Conservation (phyloP, 64 coral and sea anemone species). For the Catalaphyllia jardinei region DNA sequence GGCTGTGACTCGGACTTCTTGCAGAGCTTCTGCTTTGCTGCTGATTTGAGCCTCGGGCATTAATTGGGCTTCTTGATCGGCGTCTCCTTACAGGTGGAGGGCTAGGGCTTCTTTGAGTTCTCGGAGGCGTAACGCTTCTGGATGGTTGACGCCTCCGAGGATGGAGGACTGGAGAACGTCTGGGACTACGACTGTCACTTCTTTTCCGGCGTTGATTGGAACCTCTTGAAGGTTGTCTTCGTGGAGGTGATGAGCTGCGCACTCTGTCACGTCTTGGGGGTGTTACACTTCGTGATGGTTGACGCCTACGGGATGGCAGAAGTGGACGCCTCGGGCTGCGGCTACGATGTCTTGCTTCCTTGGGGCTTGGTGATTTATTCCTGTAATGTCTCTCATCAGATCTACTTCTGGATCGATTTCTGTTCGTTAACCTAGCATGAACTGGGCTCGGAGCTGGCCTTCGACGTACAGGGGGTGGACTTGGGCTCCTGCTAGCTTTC, state of each 20-base stretch:
- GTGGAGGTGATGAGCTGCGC: not conserved
- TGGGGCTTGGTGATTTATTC: slow-evolving; percentile 1
- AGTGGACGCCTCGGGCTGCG: not conserved
- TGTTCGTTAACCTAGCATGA: not conserved
- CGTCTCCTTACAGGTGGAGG: not conserved
- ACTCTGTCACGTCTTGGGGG: slow-evolving; percentile 17
- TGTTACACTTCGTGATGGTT: not conserved
- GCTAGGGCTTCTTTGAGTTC: slow-evolving; percentile 16
- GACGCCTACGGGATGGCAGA: not conserved
- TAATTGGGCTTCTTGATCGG: slow-evolving; percentile 1
- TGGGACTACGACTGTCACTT: slow-evolving; percentile 13
- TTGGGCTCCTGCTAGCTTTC: slow-evolving; percentile 10
- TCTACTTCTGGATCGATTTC: slow-evolving; percentile 13
- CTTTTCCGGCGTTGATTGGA: slow-evolving; percentile 9
- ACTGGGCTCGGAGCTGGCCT: not conserved
- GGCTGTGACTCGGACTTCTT: slow-evolving; percentile 8
- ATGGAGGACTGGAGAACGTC: not conserved
- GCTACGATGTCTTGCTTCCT: not conserved
- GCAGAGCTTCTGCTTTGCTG: slow-evolving; percentile 7
- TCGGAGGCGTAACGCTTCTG: not conserved
- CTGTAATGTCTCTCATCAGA: not conserved
- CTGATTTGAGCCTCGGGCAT: not conserved
- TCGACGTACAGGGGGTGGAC: slow-evolving; percentile 5
- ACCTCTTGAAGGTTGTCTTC: not conserved
- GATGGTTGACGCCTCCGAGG: slow-evolving; percentile 24